Conservation (phyloP, 2,888 invertebrate species). For the Villa cingulata region DNA sequence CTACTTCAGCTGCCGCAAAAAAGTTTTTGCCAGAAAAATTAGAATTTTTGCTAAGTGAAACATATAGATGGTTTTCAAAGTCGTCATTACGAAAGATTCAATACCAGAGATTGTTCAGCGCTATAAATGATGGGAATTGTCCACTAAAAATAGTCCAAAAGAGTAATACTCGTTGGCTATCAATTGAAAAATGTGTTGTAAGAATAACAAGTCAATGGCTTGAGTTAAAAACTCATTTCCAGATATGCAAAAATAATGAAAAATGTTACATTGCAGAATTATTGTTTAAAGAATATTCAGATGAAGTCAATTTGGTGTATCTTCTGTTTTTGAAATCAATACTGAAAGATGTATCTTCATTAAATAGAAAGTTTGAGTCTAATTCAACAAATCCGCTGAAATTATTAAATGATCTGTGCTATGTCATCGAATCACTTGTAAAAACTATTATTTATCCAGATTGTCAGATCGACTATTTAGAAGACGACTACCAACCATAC, state of each 20-base stretch:
- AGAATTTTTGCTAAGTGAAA: slow-evolving; percentile 13
- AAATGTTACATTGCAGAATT: no score
- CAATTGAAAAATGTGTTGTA: slow-evolving; percentile 13
- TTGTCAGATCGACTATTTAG: neutral
- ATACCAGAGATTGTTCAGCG: slow-evolving; percentile 15
- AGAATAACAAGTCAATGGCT: neutral
- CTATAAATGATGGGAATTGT: slow-evolving; percentile 17
- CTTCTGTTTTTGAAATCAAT: slow-evolving; percentile 15
- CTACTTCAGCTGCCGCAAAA: neutral
- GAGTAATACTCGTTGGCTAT: slow-evolving; percentile 19
- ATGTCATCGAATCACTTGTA: neutral
- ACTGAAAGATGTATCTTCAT: slow-evolving; percentile 16
- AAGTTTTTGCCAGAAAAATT: neutral
- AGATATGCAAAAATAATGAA: neutral
- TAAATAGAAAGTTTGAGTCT: slow-evolving; percentile 17
- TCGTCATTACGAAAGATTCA: slow-evolving; percentile 3
- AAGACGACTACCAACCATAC: neutral
- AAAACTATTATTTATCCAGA: no score
- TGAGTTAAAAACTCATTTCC: neutral
- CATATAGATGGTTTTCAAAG: slow-evolving; percentile 2
- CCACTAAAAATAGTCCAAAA: slow-evolving; percentile 16
- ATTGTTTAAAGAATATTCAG: neutral
- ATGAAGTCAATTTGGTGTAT: neutral
- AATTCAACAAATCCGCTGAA: slow-evolving; percentile 15
- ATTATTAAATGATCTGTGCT: slow-evolving; percentile 5